These are phyloP conservation scores for Mesitornis unicolor DNA, from an alignment of 2,113 vertebrate genomes.

Conservation along the genomic window DNA sequence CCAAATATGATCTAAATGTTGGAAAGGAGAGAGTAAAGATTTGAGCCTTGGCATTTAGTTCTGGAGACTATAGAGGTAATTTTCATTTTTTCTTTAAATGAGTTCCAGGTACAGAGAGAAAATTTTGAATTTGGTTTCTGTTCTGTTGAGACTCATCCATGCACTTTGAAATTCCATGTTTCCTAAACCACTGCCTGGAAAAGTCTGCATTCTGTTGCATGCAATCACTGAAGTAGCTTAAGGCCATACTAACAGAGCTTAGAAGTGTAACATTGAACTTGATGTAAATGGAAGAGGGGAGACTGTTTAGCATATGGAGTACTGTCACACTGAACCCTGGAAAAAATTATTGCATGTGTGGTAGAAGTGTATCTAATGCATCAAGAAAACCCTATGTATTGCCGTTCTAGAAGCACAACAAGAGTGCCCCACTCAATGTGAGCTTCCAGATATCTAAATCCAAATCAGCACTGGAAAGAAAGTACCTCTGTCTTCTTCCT, in stretches of 20 bases:
- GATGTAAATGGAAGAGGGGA: not conserved
- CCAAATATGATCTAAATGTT: not conserved
- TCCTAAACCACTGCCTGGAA: not conserved
- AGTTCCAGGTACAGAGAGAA: not conserved
- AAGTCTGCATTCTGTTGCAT: not conserved
- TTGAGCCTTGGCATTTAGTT: not conserved
- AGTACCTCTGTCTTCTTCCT: not conserved
- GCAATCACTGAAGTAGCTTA: not conserved
- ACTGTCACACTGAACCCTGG: not conserved
- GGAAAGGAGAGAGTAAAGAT: not conserved
- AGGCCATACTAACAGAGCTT: conserved; percentile 2
- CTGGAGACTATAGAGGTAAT: not conserved
- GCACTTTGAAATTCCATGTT: not conserved
- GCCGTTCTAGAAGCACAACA: not conserved
- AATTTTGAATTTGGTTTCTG: not conserved
- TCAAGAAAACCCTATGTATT: not conserved
- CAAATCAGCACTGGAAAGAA: not conserved
- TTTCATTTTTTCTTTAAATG: not conserved
- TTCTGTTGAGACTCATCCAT: not conserved
- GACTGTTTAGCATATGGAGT: not conserved
- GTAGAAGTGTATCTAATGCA: not conserved
- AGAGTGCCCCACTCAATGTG: not conserved
- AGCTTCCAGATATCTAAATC: not conserved
- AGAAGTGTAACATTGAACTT: not conserved
- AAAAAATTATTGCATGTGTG: not conserved